phyloP scores from a whole-genome alignment of 1,140 invertebrate genomes.

The Eumeta japonica region DNA sequence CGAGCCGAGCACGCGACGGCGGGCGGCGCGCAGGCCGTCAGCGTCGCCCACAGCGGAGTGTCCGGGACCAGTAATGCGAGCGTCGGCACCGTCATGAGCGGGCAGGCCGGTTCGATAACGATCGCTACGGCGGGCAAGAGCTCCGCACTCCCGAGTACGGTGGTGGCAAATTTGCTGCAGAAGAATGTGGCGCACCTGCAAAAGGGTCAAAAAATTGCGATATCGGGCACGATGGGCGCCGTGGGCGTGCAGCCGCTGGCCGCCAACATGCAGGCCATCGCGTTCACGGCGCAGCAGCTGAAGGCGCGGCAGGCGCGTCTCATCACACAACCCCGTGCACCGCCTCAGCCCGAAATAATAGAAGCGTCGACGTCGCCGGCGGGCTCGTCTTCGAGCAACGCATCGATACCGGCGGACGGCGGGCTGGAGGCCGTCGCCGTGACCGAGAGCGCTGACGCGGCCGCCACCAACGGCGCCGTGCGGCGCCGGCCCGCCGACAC shows the following conservation, averaged over 20 bases:
- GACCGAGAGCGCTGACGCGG: conserved; percentile 12
- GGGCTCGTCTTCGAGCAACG: conserved; percentile 14
- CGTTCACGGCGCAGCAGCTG: conserved; percentile 31
- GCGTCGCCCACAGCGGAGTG: conserved; percentile 15
- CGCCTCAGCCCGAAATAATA: conserved; percentile 30
- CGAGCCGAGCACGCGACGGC: conserved; percentile 12
- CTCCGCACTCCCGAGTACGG: conserved; percentile 28
- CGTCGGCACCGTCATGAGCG: not conserved
- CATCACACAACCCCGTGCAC: conserved; percentile 24
- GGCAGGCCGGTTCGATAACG: not conserved
- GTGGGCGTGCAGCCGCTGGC: conserved; percentile 19
- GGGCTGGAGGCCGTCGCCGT: conserved; percentile 2
- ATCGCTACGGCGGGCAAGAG: conserved; percentile 15
- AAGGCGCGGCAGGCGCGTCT: conserved; percentile 33
- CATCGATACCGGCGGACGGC: not conserved
- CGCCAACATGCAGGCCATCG: conserved; percentile 40
- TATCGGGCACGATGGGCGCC: conserved; percentile 20
- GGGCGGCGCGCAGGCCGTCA: conserved; percentile 23
- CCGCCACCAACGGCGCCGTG: conserved; percentile 21
- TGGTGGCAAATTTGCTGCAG: conserved; percentile 41
- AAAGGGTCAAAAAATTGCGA: conserved; percentile 31
- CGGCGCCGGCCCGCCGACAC: conserved; percentile 27
- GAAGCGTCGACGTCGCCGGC: conserved; percentile 21
- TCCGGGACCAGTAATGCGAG: not conserved
- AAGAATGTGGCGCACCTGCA: conserved; percentile 30